A percentile compares a stretch with the other conserved stretches of the same genome.
phyloP scores from a whole-genome alignment of 2,113 vertebrate species.

The Rhynchomys soricoides region DNA sequence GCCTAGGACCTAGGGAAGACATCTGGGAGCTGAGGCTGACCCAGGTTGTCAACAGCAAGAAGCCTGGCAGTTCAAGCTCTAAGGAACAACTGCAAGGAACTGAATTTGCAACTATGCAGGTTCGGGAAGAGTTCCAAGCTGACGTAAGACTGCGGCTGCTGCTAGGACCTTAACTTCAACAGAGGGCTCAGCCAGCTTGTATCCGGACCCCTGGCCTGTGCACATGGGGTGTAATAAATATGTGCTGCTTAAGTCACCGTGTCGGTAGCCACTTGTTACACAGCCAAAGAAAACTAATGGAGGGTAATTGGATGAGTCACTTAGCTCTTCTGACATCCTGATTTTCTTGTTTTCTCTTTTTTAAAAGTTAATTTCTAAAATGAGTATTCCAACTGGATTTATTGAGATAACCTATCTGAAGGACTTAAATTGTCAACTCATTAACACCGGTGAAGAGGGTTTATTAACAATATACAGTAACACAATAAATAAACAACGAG shows the following conservation, averaged over 20 bases:
- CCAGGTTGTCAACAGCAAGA: neutral
- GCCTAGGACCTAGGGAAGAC: neutral
- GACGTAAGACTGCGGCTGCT: neutral
- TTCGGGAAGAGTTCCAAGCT: neutral
- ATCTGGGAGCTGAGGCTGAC: neutral
- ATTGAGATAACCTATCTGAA: constrained; percentile 34
- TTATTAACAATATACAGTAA: constrained; percentile 53
- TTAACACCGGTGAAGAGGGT: constrained; percentile 11
- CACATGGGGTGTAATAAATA: neutral
- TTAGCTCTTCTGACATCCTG: neutral
- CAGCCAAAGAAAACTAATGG: neutral
- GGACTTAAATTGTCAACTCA: constrained; percentile 57
- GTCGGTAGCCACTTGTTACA: neutral
- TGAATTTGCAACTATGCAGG: neutral
- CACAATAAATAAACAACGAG: constrained; percentile 53
- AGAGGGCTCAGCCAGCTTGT: neutral
- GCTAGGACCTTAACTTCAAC: neutral
- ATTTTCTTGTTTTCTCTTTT: neutral
- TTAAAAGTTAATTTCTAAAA: constrained; percentile 22
- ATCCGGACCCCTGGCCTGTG: neutral
- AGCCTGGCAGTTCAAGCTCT: neutral
- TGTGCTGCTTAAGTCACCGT: neutral
- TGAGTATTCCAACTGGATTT: constrained; percentile 31
- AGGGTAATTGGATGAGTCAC: neutral
- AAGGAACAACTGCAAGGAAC: neutral